Evolutionary conservation across 2,113 vertebrate species (phyloP), one percentile per base, ranked within the genome.

Genomic region (Ceyx margarethae): DNA sequence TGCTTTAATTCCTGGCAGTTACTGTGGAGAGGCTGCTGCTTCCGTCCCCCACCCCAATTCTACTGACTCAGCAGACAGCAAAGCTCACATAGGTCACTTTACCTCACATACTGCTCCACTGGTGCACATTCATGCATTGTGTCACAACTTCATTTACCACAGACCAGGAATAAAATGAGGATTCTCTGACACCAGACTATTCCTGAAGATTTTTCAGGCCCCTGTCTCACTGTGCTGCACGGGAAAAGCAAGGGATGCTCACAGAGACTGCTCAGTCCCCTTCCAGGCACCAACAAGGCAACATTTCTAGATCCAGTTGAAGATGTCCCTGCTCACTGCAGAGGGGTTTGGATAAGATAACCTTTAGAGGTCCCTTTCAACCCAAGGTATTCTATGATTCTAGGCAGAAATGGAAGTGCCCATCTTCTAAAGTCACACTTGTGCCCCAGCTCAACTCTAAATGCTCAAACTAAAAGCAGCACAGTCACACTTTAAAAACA

Each of bases 401-500:
- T 14, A 37, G 72, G 37, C n/a, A 66, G 50, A 64, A 85, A 53
- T 0, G 2, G 31, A 88, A 42, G 42, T n/a, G 48, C 31, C 37
- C 40, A 19, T 37, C n/a, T 31, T 64, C 72, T 28, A 31, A 51
- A 53, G 33, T 48, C 50, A 57, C 50, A 80, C 21, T 54, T n/a
- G n/a, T 64, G 83, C 66, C 82, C 54, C 78, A 80, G 91, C 72
- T 75, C 88, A 79, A 33, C 37, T 61, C 43, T 26, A 60, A 71
- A 54, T 45, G 26, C 54, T 93, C 51, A n/a, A 57, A 80, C 50
- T 91, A 75, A 92, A 95, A 87, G 76, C 76, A 95, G 62, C 37
- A 73, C 2, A 1, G 48, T 35, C 54, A 81, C 42, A 19, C 67
- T 85, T 87, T 29, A 45, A 69, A 78, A 87, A 75, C 48, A 91